Conservation (phyloP, 35 echinoderm and acorn worm genomes). For the Anneissia japonica region DNA sequence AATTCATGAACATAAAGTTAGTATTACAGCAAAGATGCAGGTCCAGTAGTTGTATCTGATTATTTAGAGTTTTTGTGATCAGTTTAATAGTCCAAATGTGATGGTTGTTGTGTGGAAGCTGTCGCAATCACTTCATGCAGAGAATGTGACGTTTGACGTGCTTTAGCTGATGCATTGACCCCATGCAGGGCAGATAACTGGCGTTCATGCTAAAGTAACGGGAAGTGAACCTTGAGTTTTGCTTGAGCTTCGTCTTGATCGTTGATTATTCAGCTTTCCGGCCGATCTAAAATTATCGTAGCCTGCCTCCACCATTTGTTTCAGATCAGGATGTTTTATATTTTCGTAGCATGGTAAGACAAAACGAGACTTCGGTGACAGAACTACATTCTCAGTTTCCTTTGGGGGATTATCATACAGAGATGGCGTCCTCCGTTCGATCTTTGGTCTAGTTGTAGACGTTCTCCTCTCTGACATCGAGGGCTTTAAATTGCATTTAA, state of each 20-base stretch:
- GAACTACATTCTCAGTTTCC: slow-evolving; percentile 30
- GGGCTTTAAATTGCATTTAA: not conserved
- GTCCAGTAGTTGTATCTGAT: no score
- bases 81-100: no score
- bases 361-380: not conserved
- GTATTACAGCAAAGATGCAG: no score
- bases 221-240: not conserved
- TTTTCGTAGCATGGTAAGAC: slow-evolving; percentile 27
- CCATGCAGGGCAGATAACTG: not conserved
- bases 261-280: slow-evolving; percentile 41
- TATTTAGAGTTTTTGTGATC: no score
- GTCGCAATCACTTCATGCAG: not conserved
- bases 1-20: no score
- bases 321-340: slow-evolving; percentile 43
- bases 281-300: slow-evolving; percentile 59
- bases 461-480: slow-evolving; percentile 8
- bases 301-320: slow-evolving; percentile 49
- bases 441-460: slow-evolving; percentile 20
- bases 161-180: not conserved
- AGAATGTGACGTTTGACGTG: not conserved
- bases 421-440: slow-evolving; percentile 32
- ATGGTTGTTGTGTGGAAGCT: no score
- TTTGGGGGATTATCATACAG: slow-evolving; percentile 57
- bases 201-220: not conserved
- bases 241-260: not conserved